A percentile compares a stretch with the other conserved stretches of the same genome.
These are phyloP conservation scores for Colletes gigas DNA, from an alignment of 1,140 invertebrate genomes.

Conservation along the genomic window DNA sequence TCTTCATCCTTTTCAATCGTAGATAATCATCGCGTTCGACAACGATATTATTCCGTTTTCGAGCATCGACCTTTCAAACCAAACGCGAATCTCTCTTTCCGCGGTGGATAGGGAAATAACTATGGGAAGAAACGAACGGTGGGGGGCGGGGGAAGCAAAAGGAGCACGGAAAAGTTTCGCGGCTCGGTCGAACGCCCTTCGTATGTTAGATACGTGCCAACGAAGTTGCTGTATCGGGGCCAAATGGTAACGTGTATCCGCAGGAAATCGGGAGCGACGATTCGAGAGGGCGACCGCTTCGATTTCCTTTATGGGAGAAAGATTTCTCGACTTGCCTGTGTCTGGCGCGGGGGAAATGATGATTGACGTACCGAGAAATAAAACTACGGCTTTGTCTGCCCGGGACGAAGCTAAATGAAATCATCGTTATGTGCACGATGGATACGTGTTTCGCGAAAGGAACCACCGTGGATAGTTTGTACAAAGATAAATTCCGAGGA, in stretches of 20 bases:
- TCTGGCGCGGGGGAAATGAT: slow-evolving; percentile 10
- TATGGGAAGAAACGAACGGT: slow-evolving; percentile 13
- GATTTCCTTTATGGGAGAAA: slow-evolving; percentile 34
- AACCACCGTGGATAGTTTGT: no score
- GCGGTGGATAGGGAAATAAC: slow-evolving; percentile 21
- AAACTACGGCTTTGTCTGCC: not conserved
- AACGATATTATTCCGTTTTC: no score
- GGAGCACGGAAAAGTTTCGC: slow-evolving; percentile 46
- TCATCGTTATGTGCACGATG: no score
- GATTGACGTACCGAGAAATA: slow-evolving; percentile 3
- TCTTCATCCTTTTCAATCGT: no score
- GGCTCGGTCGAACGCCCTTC: slow-evolving; percentile 23
- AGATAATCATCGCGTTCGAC: no score
- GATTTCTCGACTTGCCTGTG: slow-evolving; percentile 31
- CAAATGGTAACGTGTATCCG: slow-evolving; percentile 47
- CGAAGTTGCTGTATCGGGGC: slow-evolving; percentile 38
- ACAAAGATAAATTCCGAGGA: no score
- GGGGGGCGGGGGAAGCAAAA: not conserved
- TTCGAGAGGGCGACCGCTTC: slow-evolving; percentile 39
- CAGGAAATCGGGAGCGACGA: slow-evolving; percentile 42
- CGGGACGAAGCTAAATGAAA: no score
- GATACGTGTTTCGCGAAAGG: no score
- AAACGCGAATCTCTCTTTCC: no score
- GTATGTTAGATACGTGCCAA: slow-evolving; percentile 46
- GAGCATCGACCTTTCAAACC: no score